These are phyloP conservation scores for Cotesia congregata DNA, from an alignment of 2,888 invertebrate species.

Conservation along the genomic window DNA sequence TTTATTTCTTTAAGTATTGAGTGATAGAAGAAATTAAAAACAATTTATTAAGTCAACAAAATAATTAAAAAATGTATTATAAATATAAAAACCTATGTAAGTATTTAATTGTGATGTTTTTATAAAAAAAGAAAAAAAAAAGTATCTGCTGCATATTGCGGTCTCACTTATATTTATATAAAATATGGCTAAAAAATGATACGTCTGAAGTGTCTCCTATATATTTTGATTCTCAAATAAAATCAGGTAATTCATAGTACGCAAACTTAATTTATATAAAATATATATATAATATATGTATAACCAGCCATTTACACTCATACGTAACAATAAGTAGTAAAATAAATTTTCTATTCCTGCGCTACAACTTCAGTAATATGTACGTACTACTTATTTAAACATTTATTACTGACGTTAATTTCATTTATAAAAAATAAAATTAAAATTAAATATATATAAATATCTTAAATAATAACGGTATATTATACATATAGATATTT, in stretches of 20 bases:
- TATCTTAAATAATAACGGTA: constrained; percentile 53
- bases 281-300: constrained; percentile 19
- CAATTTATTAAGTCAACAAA: constrained; percentile 47
- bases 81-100: neutral
- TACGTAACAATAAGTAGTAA: constrained; percentile 46
- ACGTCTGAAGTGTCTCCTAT: constrained; percentile 9
- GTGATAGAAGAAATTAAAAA: constrained; percentile 38
- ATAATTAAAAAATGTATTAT: constrained; percentile 7
- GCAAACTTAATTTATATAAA: constrained; percentile 43
- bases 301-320: constrained; percentile 56
- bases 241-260: constrained; percentile 53
- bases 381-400: constrained; percentile 39
- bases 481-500: constrained; percentile 41
- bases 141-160: constrained; percentile 13
- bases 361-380: constrained; percentile 45
- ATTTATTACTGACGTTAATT: constrained; percentile 46
- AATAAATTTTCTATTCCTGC: constrained; percentile 33
- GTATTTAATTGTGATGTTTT: neutral
- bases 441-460: constrained; percentile 62
- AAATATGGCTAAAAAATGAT: constrained; percentile 15
- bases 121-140: too few species aligned
- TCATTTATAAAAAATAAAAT: constrained; percentile 59
- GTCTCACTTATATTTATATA: constrained; percentile 26
- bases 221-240: constrained; percentile 43
- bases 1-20: neutral